A percentile compares a stretch with the other conserved stretches of the same genome.
Evolutionary conservation across 2,888 invertebrate genomes (phyloP).

Genomic region (Coelinius sp.): DNA sequence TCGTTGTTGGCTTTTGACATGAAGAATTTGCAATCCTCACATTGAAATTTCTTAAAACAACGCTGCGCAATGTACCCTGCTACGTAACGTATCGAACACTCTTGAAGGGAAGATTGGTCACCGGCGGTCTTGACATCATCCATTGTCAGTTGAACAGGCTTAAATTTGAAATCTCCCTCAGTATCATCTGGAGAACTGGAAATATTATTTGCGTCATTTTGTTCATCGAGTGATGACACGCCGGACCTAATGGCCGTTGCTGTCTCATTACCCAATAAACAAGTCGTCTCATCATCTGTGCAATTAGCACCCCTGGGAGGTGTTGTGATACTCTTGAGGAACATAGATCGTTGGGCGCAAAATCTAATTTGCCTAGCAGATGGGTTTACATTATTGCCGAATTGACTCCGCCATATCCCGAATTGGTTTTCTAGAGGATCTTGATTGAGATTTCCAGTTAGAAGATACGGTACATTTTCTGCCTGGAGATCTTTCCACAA

Average conservation of each 20-base stretch:
- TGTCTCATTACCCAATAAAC: not conserved
- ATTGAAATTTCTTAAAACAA: not conserved
- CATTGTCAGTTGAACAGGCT: not conserved
- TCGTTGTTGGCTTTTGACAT: not conserved
- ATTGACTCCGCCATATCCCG: conserved; percentile 25
- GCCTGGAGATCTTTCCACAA: conserved; percentile 47
- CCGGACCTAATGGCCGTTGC: not conserved
- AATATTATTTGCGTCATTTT: not conserved
- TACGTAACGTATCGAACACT: not conserved
- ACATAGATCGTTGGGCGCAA: not conserved
- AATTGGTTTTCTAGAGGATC: conserved; percentile 53
- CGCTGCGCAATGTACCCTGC: not conserved
- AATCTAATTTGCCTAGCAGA: not conserved
- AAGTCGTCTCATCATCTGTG: not conserved
- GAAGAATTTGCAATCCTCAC: not conserved
- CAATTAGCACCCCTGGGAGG: not conserved
- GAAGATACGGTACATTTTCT: conserved; percentile 41
- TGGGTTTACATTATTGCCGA: not conserved
- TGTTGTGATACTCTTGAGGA: not conserved
- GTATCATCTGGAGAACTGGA: not conserved
- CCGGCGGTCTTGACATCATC: not conserved
- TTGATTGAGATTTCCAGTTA: conserved; percentile 47
- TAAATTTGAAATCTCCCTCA: not conserved
- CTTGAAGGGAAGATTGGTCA: not conserved
- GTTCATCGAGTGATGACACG: not conserved